Evolutionary conservation across 2,888 invertebrate species (phyloP).

Genomic region (Stenotaenia linearis): DNA sequence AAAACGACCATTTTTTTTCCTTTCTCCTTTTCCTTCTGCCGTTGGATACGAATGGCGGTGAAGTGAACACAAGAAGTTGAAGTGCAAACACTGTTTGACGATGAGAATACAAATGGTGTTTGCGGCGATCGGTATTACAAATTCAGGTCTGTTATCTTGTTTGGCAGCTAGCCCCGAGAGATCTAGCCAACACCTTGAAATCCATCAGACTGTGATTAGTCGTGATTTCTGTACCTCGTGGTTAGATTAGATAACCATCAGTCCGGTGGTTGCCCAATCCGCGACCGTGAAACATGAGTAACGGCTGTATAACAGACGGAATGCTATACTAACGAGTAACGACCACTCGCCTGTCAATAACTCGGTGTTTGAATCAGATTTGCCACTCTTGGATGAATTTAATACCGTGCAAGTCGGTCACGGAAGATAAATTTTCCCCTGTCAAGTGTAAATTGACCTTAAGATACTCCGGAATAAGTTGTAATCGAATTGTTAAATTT

Average conservation of each 20-base stretch:
- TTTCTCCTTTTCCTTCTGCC: not conserved
- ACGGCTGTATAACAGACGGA: not conserved
- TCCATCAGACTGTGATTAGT: conserved; percentile 8
- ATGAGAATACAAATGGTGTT: not conserved
- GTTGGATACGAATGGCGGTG: not conserved
- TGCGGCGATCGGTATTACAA: not conserved
- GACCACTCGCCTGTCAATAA: conserved; percentile 17
- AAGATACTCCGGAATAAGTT: not conserved
- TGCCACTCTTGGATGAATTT: not conserved
- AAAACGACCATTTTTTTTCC: not conserved
- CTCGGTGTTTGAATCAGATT: conserved; percentile 12
- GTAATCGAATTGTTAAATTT: no score
- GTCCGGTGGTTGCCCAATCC: not conserved
- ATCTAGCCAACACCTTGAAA: not conserved
- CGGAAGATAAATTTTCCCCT: not conserved
- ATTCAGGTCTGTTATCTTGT: conserved; percentile 14
- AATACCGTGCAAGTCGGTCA: not conserved
- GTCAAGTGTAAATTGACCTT: not conserved
- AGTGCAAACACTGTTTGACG: conserved; percentile 10
- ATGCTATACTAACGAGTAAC: not conserved
- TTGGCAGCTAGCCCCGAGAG: not conserved
- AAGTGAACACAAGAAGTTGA: not conserved
- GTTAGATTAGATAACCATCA: conserved; percentile 7
- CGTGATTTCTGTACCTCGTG: conserved; percentile 3
- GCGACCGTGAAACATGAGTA: not conserved